These are phyloP conservation scores for Junco hyemalis DNA, from an alignment of 2,113 vertebrate species.

Conservation along the genomic window DNA sequence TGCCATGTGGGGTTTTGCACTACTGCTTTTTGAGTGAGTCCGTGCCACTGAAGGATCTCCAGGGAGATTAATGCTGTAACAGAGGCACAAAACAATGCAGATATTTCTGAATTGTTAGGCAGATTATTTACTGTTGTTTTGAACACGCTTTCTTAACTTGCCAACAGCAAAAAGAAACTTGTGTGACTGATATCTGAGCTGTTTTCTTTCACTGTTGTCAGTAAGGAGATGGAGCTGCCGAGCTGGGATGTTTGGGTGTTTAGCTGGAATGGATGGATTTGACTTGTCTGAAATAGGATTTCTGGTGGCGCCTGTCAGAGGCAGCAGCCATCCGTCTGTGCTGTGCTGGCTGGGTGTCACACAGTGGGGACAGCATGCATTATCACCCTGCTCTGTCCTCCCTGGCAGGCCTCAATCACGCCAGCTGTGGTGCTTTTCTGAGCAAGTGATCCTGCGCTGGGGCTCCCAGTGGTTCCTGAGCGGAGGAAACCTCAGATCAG, in stretches of 20 bases:
- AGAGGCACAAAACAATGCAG: neutral
- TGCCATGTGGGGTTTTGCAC: neutral
- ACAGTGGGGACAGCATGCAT: neutral
- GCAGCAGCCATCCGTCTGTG: neutral
- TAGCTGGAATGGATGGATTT: neutral
- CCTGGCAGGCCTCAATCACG: neutral
- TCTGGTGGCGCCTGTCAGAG: neutral
- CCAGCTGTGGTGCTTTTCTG: neutral
- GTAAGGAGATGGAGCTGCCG: neutral
- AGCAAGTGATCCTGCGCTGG: neutral
- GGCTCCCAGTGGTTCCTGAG: neutral
- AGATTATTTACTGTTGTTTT: slow-evolving; percentile 2
- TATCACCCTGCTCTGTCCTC: neutral
- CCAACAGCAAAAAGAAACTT: neutral
- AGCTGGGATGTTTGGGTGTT: neutral
- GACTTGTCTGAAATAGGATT: neutral
- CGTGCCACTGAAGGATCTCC: neutral
- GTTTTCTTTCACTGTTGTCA: neutral
- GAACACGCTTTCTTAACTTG: neutral
- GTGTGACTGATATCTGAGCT: neutral
- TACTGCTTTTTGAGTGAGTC: neutral
- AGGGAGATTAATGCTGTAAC: neutral
- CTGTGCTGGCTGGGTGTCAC: neutral
- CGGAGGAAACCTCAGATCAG: fast-evolving
- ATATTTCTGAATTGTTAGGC: neutral